A percentile compares a stretch with the other conserved stretches of the same genome.
Evolutionary conservation across 1,140 invertebrate species (phyloP).

Genomic region (Bombyx mandarina): DNA sequence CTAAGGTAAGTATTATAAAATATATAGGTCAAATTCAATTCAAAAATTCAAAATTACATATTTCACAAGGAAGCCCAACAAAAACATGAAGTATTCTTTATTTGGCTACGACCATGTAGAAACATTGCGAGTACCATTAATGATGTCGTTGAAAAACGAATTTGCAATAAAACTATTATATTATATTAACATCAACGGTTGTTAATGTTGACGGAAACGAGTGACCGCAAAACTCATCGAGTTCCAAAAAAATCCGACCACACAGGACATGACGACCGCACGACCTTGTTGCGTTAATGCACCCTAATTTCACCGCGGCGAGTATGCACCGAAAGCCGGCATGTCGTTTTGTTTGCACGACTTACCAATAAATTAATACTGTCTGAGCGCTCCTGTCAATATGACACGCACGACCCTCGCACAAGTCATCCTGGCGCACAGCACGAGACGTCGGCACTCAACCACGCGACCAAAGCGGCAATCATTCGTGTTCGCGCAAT

Average conservation of each 20-base stretch:
- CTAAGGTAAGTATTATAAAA: too few species aligned
- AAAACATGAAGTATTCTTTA: too few species aligned
- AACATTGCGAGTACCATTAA: too few species aligned
- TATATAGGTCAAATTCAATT: too few species aligned
- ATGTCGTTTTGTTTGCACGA: constrained; percentile 62
- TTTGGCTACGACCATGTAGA: too few species aligned
- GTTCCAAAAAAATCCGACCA: constrained; percentile 30
- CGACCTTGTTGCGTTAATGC: constrained; percentile 62
- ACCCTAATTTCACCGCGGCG: constrained; percentile 62
- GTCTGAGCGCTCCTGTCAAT: constrained; percentile 39
- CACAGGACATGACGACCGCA: constrained; percentile 30
- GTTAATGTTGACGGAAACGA: constrained; percentile 25
- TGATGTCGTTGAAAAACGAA: too few species aligned
- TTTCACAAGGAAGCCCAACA: too few species aligned
- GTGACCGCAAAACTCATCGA: constrained; percentile 33
- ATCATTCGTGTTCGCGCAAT: constrained; percentile 18
- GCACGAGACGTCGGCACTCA: constrained; percentile 7
- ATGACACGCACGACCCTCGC: constrained; percentile 41
- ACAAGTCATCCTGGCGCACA: constrained; percentile 27
- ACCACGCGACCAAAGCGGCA: constrained; percentile 18
- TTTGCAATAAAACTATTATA: too few species aligned
- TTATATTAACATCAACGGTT: too few species aligned
- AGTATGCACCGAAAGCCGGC: constrained; percentile 43
- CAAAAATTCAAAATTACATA: too few species aligned
- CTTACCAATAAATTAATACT: constrained; percentile 63